These are phyloP conservation scores for Craseonycteris thonglongyai DNA, from an alignment of 2,113 vertebrate species.

Conservation along the genomic window DNA sequence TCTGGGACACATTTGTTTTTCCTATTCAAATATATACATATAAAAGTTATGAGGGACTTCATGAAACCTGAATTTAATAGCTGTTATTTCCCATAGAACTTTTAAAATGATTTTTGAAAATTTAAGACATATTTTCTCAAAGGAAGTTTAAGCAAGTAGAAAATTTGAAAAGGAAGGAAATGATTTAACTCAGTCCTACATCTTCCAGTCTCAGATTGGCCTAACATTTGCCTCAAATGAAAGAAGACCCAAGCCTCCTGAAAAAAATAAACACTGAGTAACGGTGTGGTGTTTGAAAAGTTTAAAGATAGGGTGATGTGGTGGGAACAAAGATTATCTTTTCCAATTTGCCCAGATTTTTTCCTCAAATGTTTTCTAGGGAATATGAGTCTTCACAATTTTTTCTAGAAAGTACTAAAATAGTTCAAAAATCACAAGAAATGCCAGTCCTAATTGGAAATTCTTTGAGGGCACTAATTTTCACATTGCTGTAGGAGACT, in stretches of 20 bases:
- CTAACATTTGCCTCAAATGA: not conserved
- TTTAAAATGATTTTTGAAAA: slow-evolving; percentile 2
- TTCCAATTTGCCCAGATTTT: slow-evolving; percentile 1
- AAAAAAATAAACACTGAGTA: slow-evolving; percentile 39
- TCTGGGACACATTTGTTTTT: not conserved
- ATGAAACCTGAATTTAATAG: not conserved
- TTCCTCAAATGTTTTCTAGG: not conserved
- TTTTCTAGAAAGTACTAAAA: slow-evolving; percentile 35
- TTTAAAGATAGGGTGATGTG: slow-evolving; percentile 13
- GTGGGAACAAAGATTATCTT: slow-evolving; percentile 13
- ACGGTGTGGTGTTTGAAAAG: not conserved
- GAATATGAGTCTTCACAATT: slow-evolving; percentile 12
- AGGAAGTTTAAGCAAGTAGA: not conserved
- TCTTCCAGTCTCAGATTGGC: not conserved
- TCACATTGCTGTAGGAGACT: not conserved
- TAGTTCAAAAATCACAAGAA: not conserved
- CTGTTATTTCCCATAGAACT: not conserved
- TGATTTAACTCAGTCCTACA: not conserved
- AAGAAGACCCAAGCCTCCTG: not conserved
- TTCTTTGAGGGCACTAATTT: not conserved
- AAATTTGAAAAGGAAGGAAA: not conserved
- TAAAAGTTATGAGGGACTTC: not conserved
- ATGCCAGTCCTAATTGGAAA: not conserved
- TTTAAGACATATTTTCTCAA: not conserved
- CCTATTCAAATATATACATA: not conserved